These are phyloP conservation scores for Nymphalis urticae DNA, from an alignment of 2,888 invertebrate species.

Conservation along the genomic window DNA sequence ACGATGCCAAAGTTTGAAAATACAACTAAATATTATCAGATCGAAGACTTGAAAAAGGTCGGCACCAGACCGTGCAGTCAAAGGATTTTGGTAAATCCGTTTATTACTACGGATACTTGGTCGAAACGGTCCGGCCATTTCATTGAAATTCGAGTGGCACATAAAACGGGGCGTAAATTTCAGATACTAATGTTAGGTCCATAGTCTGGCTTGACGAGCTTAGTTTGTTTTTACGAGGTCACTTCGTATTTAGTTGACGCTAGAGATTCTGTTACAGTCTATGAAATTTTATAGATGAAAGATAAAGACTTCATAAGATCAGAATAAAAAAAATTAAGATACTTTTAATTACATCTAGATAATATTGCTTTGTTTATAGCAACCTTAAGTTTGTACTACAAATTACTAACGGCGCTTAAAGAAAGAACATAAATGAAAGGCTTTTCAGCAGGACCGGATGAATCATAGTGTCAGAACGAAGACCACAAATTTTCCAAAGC, in stretches of 20 bases:
- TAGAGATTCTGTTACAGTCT: constrained; percentile 34
- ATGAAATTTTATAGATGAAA: constrained; percentile 32
- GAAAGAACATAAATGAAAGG: no score
- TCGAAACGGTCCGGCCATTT: constrained; percentile 45
- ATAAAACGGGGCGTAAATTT: constrained; percentile 68
- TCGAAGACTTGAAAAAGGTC: constrained; percentile 47
- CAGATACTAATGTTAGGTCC: constrained; percentile 58
- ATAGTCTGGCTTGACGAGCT: constrained; percentile 52
- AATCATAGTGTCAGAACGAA: no score
- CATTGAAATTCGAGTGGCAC: constrained; percentile 69
- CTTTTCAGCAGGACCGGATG: no score
- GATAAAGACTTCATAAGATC: constrained; percentile 7
- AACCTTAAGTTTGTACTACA: no score
- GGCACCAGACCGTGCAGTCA: constrained; percentile 47
- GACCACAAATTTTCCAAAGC: no score
- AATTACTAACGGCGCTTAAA: no score
- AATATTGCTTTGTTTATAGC: no score
- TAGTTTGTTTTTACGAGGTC: constrained; percentile 56
- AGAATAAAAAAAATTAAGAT: not conserved
- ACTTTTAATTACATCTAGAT: not conserved
- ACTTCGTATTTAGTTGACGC: constrained; percentile 46
- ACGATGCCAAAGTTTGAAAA: constrained; percentile 36
- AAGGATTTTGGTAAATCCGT: constrained; percentile 56
- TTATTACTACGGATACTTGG: constrained; percentile 46
- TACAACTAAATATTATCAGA: constrained; percentile 41